Evolutionary conservation across 2,113 vertebrate species (phyloP), one percentile per base, ranked within the genome.

Genomic region (Phalacrocorax brasilianus): DNA sequence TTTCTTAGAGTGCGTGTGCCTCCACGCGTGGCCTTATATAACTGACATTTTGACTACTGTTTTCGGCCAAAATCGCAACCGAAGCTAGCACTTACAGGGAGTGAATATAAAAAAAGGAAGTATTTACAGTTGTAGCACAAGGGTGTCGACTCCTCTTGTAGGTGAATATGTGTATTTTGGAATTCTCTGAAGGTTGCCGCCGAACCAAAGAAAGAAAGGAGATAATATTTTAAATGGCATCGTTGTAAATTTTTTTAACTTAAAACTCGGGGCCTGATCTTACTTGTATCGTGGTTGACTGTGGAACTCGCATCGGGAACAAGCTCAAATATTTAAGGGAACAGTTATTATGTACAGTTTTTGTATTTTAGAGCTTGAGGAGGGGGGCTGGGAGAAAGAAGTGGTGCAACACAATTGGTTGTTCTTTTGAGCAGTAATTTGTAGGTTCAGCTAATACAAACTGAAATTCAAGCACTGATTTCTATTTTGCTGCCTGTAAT

Each of bases 21-120:
- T 89, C 83, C 85, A 38, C 59, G 18, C 72, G 2, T 27, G 85
- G 94, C 84, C 87, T 97, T 97, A 96, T 40, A 61, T 97, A 97
- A 97, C 95, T 89, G 93, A 89, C 93, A 91, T 95, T 96, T 91
- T 38, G 26, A 22, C 55, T 67, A 19, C 35, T 1, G 28, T 86
- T 90, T 94, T 90, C 80, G 79, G 85, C 72, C 88, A 70, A 88
- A 96, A 94, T 88, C 9, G 9, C 42, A 27, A 12, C 21, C 55
- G 50, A 72, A 88, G 66, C 78, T n/a, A 11, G 63, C 13, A 1
- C n/a, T 85, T 85, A 4, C 24, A 26, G 42, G 32, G 50, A 59
- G 20, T 12, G 28, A 77, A 59, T 66, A 15, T 1, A 10, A 56
- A 76, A 87, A 55, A 87, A 55, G 27, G 27, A 71, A 47, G 21